Evolutionary conservation across 37 sponge, comb jelly and placozoan genomes (phyloP).

Genomic region (Eunapius fragilis): DNA sequence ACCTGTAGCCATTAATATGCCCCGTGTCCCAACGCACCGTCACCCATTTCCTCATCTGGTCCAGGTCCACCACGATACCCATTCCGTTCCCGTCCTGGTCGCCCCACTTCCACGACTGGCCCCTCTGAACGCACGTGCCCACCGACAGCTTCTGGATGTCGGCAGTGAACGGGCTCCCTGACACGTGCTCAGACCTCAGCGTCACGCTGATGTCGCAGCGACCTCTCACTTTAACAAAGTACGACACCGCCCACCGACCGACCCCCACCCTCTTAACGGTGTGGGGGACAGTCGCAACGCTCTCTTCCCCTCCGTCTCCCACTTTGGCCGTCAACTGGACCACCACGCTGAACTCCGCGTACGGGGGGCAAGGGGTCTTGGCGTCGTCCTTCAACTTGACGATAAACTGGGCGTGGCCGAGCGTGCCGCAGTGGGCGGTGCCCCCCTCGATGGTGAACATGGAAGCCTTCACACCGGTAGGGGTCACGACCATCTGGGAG

Average conservation of each 20-base stretch:
- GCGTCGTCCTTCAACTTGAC: background rate
- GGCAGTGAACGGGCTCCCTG: background rate
- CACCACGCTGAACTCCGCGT: background rate
- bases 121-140: slow-evolving; percentile 2
- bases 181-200: background rate
- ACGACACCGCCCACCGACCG: background rate
- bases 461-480: background rate
- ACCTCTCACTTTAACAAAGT: background rate
- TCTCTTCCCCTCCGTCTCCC: background rate
- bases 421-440: background rate
- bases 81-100: slow-evolving; percentile 13
- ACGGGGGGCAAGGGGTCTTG: background rate
- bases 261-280: background rate
- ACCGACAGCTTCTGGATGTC: background rate
- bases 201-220: background rate
- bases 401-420: background rate
- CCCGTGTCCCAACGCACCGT: slow-evolving; percentile 11
- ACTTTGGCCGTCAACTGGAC: background rate
- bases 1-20: background rate
- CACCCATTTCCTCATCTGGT: slow-evolving; percentile 6
- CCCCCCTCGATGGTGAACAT: background rate
- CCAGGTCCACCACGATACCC: slow-evolving; percentile 11
- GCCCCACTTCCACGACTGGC: slow-evolving; percentile 19
- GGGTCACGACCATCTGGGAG: background rate
- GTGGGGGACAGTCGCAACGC: background rate